Percentiles rank a stretch among this genome's conserved stretches.
These are phyloP conservation scores for Tipula lateralis DNA, from an alignment of 2,888 invertebrate species.

Conservation along the genomic window DNA sequence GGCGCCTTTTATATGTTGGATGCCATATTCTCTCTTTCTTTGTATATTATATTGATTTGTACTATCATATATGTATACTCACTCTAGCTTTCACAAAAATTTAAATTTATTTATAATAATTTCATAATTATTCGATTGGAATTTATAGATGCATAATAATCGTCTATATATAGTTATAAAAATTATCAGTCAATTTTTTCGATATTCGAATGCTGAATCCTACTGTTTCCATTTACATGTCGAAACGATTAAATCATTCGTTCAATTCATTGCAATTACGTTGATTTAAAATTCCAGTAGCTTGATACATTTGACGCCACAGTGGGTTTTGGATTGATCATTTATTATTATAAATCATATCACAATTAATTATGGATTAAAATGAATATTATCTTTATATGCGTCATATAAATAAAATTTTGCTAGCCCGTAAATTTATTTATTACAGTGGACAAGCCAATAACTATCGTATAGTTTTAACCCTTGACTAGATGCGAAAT, in stretches of 20 bases:
- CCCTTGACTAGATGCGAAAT: too few relatives aligned
- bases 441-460: too few relatives aligned
- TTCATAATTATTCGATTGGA: background rate
- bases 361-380: too few relatives aligned
- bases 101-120: background rate
- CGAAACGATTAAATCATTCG: background rate
- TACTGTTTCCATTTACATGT: background rate
- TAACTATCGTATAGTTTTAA: too few relatives aligned
- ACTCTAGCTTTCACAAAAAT: background rate
- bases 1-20: background rate
- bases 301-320: too few relatives aligned
- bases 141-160: too few relatives aligned
- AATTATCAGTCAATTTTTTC: background rate
- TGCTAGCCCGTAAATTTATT: too few relatives aligned
- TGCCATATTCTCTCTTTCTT: background rate
- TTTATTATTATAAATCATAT: too few relatives aligned
- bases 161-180: background rate
- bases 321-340: too few relatives aligned
- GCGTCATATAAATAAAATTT: too few relatives aligned
- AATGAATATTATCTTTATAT: too few relatives aligned
- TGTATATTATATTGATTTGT: background rate
- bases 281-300: background rate
- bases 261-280: background rate
- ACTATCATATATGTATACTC: background rate
- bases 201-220: background rate